phyloP scores from a whole-genome alignment of 2,888 invertebrate species.

The Aspidiotus destructor region DNA sequence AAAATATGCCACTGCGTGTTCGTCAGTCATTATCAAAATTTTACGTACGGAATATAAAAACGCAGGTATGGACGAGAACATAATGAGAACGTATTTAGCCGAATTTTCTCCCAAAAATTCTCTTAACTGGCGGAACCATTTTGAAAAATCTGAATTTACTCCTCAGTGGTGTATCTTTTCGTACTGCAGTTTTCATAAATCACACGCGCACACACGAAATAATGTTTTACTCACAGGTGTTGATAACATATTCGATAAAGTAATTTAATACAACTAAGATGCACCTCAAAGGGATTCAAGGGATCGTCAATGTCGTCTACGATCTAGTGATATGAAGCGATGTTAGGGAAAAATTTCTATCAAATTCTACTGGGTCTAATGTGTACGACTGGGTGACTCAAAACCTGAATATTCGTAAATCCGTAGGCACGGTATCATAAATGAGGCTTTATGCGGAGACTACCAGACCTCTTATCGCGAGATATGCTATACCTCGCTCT shows the following conservation, averaged over 20 bases:
- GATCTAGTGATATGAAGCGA: too few species aligned
- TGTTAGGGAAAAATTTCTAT: too few species aligned
- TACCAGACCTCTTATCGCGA: constrained; percentile 16
- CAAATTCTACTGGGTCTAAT: too few species aligned
- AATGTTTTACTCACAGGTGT: not conserved
- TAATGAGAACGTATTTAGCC: constrained; percentile 16
- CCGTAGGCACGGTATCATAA: constrained; percentile 2
- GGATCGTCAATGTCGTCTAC: too few species aligned
- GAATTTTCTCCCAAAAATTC: constrained; percentile 32
- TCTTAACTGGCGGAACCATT: constrained; percentile 34
- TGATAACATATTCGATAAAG: not conserved
- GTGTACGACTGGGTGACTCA: constrained; percentile 9
- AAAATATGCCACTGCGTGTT: constrained; percentile 14
- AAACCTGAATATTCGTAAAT: constrained; percentile 14
- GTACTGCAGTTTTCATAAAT: constrained; percentile 50
- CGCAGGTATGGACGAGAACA: not conserved
- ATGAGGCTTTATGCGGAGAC: constrained; percentile 17
- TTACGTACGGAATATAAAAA: constrained; percentile 23
- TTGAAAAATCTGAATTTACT: constrained; percentile 93
- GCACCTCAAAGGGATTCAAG: too few species aligned
- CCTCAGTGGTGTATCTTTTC: constrained; percentile 91
- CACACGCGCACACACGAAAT: constrained; percentile 17
- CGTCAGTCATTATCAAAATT: constrained; percentile 10
- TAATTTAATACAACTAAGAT: too few species aligned
- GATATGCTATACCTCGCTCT: constrained; percentile 17